These are phyloP conservation scores for Oncorhynchus keta DNA, from an alignment of 2,113 vertebrate genomes.

Conservation along the genomic window DNA sequence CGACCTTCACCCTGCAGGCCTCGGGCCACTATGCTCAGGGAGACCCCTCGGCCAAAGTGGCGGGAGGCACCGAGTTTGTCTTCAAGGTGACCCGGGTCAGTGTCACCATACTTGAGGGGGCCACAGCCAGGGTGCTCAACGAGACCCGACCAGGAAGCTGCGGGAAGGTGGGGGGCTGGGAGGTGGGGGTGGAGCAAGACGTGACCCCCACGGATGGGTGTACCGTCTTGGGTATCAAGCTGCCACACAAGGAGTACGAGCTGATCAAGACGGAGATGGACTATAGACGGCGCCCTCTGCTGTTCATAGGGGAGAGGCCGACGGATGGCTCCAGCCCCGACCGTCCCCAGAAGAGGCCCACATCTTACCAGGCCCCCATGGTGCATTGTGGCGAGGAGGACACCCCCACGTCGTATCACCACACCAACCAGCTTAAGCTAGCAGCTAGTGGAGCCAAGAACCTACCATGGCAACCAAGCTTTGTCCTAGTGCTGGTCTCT, in stretches of 20 bases:
- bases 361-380: conserved; percentile 86
- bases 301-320: conserved; percentile 84
- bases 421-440: conserved; percentile 40
- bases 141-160: conserved; percentile 76
- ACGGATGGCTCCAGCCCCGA: conserved; percentile 85
- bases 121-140: conserved; percentile 76
- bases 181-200: conserved; percentile 78
- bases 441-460: conserved; percentile 44
- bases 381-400: conserved; percentile 70
- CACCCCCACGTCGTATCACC: neutral
- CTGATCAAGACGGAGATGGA: conserved; percentile 84
- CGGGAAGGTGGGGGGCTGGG: conserved; percentile 74
- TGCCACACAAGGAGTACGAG: conserved; percentile 89
- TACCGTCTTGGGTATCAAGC: conserved; percentile 78
- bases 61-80: conserved; percentile 77
- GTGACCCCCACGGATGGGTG: conserved; percentile 84
- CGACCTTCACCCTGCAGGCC: conserved; percentile 82
- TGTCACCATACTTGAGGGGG: conserved; percentile 75
- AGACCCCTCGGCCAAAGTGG: conserved; percentile 72
- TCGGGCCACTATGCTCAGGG: conserved; percentile 78
- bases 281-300: conserved; percentile 70
- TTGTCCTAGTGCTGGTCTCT: conserved; percentile 52
- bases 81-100: conserved; percentile 81
- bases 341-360: conserved; percentile 78
- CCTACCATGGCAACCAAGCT: conserved; percentile 26